Conservation (phyloP, 2,888 invertebrate genomes). For the Ceriagrion tenellum region DNA sequence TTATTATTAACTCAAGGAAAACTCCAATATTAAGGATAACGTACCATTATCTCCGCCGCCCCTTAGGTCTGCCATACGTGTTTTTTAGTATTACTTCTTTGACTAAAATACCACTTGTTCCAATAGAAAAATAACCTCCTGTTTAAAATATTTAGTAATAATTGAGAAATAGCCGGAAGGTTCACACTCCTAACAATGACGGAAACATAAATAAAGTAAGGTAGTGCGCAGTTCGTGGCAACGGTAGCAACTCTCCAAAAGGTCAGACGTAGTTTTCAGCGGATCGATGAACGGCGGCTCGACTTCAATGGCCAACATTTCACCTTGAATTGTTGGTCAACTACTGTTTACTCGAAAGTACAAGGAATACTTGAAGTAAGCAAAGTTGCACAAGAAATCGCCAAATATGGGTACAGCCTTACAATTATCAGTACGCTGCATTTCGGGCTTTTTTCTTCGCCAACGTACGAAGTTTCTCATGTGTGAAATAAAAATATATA, state of each 20-base stretch:
- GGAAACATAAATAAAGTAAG: neutral
- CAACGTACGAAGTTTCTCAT: no score
- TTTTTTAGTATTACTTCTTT: neutral
- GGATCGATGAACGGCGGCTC: slow-evolving; percentile 62
- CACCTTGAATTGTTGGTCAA: slow-evolving; percentile 35
- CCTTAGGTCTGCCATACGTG: slow-evolving; percentile 32
- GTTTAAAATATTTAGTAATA: no score
- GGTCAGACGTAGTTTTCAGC: slow-evolving; percentile 40
- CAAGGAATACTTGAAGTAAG: neutral
- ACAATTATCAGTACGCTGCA: no score
- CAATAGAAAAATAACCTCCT: no score
- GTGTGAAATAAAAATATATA: no score
- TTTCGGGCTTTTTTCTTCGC: no score
- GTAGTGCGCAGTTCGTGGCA: neutral
- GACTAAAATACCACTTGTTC: no score
- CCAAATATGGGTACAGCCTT: no score
- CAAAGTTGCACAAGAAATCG: no score
- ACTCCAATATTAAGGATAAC: neutral
- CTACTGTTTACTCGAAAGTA: neutral
- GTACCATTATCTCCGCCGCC: slow-evolving; percentile 37
- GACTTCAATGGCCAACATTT: slow-evolving; percentile 38
- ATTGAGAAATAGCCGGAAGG: no score
- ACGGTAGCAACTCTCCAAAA: neutral
- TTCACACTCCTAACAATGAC: neutral
- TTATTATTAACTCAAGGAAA: neutral